Conservation (phyloP, 2,888 invertebrate genomes). For the Bugula neritina region DNA sequence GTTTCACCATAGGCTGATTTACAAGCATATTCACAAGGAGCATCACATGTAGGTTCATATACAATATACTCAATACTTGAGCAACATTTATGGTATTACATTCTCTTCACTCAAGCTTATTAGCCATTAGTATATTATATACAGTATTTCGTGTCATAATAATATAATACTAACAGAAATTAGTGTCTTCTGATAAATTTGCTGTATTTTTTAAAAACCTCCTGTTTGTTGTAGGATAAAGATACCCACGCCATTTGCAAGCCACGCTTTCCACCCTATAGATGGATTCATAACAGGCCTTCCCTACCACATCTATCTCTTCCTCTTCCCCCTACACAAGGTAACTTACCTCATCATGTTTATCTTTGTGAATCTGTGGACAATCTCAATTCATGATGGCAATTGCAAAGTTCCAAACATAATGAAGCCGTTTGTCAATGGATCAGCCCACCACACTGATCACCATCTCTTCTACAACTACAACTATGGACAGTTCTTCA, state of each 20-base stretch:
- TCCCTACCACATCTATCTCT: constrained; percentile 56
- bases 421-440: constrained; percentile 53
- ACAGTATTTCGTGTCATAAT: too few species aligned
- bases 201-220: too few species aligned
- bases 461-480: constrained; percentile 56
- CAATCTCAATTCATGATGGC: constrained; percentile 57
- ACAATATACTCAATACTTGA: too few species aligned
- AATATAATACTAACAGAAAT: too few species aligned
- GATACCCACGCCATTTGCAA: constrained; percentile 56
- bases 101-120: too few species aligned
- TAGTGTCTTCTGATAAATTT: too few species aligned
- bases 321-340: constrained; percentile 56
- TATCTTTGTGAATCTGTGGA: constrained; percentile 56
- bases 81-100: too few species aligned
- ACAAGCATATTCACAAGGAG: constrained; percentile 54
- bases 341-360: constrained; percentile 53
- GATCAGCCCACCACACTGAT: constrained; percentile 56
- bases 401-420: constrained; percentile 51
- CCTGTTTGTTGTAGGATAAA: too few species aligned
- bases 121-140: too few species aligned
- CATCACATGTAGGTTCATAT: constrained; percentile 52
- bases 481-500: constrained; percentile 57
- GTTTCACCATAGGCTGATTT: constrained; percentile 51
- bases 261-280: constrained; percentile 56
- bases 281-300: constrained; percentile 55